Evolutionary conservation across 1,140 invertebrate genomes (phyloP), one percentile per base, ranked within the genome.

Genomic region (Thaumetopoea pityocampa): DNA sequence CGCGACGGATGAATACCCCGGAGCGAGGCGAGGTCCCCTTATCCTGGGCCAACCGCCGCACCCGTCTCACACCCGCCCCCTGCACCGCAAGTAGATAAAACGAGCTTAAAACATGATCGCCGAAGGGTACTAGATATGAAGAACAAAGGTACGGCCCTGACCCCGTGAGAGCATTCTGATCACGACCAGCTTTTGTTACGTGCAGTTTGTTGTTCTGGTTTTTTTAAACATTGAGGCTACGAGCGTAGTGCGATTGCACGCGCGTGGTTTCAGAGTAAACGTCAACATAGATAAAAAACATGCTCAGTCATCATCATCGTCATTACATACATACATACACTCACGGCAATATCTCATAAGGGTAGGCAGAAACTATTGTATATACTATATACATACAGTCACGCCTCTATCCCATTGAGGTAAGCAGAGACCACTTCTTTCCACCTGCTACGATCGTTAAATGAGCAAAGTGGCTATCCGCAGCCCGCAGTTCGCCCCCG

Each of bases 1-100:
- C 16, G 18, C 44, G 27, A 53, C 46, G 50, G 43, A 53, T 53
- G 42, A 49, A 36, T 57, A 24, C 42, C 58, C 35, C n/a, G 30
- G 24, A 41, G 58, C 53, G 28, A 44, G 46, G 46, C 30, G 24
- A 17, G 12, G 24, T n/a, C 10, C 36, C 19, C 34, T 42, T 49
- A 41, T 42, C 37, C 32, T 35, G 36, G 16, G 26, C 30, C 18
- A n/a, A 16, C 2, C 16, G 11, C 30, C 32, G n/a, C 4, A 17
- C 42, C 10, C 41, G 6, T 9, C 22, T 45, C 26, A 8, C n/a
- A 17, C 17, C 36, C 10, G n/a, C n/a, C n/a, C 30, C 23, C 28
- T 24, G 9, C 22, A 19, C 11, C 32, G 27, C 27, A 30, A 23
- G 15, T 30, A 27, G 43, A 36, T 42, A 47, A 37, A 42, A 17